Conservation (phyloP, 2,113 vertebrate genomes). For the Gadus chalcogrammus region DNA sequence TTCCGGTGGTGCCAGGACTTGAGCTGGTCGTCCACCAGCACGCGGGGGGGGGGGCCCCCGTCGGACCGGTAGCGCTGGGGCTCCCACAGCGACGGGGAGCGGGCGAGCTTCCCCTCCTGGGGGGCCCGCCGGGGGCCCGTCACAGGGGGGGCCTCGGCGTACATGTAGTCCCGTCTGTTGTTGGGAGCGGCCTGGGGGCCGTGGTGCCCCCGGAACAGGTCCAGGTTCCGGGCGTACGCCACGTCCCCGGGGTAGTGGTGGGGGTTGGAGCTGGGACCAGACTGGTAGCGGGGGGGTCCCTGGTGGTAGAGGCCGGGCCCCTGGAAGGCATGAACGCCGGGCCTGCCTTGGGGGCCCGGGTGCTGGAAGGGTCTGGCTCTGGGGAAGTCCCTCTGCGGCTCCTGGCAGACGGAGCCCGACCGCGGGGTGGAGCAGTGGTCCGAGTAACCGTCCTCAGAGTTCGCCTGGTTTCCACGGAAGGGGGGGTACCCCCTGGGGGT, state of each 20-base stretch:
- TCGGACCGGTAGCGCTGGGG: slow-evolving; percentile 52
- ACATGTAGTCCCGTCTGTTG: slow-evolving; percentile 52
- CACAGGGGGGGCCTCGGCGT: slow-evolving; percentile 54
- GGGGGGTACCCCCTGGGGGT: slow-evolving; percentile 43
- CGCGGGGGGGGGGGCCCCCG: slow-evolving; percentile 56
- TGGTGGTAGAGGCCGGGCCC: slow-evolving; percentile 16
- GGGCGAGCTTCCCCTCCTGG: slow-evolving; percentile 63
- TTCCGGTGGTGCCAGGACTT: slow-evolving; percentile 82
- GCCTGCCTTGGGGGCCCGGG: slow-evolving; percentile 35
- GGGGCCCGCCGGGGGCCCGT: slow-evolving; percentile 7
- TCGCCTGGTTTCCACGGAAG: slow-evolving; percentile 48
- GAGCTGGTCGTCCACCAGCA: slow-evolving; percentile 78
- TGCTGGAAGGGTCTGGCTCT: slow-evolving; percentile 44
- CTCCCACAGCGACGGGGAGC: slow-evolving; percentile 74
- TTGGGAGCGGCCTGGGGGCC: slow-evolving; percentile 52
- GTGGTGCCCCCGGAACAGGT: slow-evolving; percentile 60
- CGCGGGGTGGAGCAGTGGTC: slow-evolving; percentile 78
- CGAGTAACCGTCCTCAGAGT: slow-evolving; percentile 79
- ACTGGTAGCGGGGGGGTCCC: slow-evolving; percentile 14
- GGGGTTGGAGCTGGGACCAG: slow-evolving; percentile 42
- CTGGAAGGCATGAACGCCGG: slow-evolving; percentile 38
- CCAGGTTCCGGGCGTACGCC: slow-evolving; percentile 33
- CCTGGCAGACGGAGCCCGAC: slow-evolving; percentile 65
- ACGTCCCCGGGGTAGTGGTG: slow-evolving; percentile 53
- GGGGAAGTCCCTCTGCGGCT: slow-evolving; percentile 43